phyloP scores from a whole-genome alignment of 2,888 invertebrate species.

The Aspidiotus destructor region DNA sequence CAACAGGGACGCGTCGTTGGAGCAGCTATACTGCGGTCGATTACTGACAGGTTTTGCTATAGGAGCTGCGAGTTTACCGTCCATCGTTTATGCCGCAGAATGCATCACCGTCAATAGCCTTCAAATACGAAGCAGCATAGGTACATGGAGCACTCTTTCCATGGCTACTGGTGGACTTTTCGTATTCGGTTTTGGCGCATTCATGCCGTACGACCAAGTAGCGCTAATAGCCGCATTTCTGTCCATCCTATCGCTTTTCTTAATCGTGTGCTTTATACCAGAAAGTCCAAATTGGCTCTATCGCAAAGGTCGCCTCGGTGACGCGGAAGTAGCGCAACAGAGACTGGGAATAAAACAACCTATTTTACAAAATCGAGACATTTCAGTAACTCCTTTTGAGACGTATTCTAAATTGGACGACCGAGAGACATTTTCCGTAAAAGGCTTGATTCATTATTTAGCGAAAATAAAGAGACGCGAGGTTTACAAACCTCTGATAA shows the following conservation, averaged over 20 bases:
- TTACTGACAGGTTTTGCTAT: constrained; percentile 41
- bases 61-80: constrained; percentile 48
- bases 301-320: constrained; percentile 44
- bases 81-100: constrained; percentile 50
- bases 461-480: constrained; percentile 35
- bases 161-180: constrained; percentile 47
- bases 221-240: constrained; percentile 40
- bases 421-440: constrained; percentile 2
- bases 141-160: constrained; percentile 49
- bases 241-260: constrained; percentile 43
- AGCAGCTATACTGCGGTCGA: constrained; percentile 38
- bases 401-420: too few relatives aligned
- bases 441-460: constrained; percentile 1
- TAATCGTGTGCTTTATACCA: constrained; percentile 44
- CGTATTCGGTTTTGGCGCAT: constrained; percentile 47
- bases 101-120: constrained; percentile 39
- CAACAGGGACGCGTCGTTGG: constrained; percentile 39
- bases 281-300: constrained; percentile 51
- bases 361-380: constrained; percentile 17
- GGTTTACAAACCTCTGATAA: constrained; percentile 44
- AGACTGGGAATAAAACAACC: constrained; percentile 36
- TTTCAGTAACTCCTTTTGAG: neutral
- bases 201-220: constrained; percentile 42
- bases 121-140: constrained; percentile 44
- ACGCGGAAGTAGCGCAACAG: constrained; percentile 42